Conservation (phyloP, 2,113 vertebrate species). For the Aegithalos caudatus region DNA sequence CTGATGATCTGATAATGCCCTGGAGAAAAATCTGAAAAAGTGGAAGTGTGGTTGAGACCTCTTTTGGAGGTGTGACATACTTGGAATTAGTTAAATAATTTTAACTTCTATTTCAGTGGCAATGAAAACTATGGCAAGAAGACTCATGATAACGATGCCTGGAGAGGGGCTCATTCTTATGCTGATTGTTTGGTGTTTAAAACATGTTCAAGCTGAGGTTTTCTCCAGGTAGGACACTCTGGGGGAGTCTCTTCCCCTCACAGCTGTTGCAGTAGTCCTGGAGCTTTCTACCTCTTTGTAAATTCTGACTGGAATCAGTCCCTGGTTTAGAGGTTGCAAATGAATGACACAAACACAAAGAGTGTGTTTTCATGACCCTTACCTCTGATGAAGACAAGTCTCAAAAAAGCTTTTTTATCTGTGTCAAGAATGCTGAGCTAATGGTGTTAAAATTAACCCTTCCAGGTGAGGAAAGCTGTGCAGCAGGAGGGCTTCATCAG, state of each 20-base stretch:
- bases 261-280: background rate
- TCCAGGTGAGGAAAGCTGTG: constrained; percentile 86
- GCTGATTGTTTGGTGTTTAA: background rate
- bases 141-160: background rate
- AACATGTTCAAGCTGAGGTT: background rate
- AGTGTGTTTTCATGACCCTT: background rate
- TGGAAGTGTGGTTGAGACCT: background rate
- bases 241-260: background rate
- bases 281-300: background rate
- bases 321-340: background rate
- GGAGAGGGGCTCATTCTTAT: background rate
- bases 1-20: background rate
- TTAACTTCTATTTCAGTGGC: background rate
- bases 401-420: background rate
- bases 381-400: background rate
- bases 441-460: constrained; percentile 33
- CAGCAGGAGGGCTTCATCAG: constrained; percentile 91
- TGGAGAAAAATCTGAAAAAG: background rate
- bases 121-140: background rate
- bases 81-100: background rate
- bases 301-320: background rate
- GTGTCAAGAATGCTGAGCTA: background rate
- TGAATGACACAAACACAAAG: background rate
- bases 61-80: background rate
- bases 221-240: background rate